A percentile compares a stretch with the other conserved stretches of the same genome.
Evolutionary conservation across 2,113 vertebrate genomes (phyloP).

Genomic region (Gopherus evgoodei): DNA sequence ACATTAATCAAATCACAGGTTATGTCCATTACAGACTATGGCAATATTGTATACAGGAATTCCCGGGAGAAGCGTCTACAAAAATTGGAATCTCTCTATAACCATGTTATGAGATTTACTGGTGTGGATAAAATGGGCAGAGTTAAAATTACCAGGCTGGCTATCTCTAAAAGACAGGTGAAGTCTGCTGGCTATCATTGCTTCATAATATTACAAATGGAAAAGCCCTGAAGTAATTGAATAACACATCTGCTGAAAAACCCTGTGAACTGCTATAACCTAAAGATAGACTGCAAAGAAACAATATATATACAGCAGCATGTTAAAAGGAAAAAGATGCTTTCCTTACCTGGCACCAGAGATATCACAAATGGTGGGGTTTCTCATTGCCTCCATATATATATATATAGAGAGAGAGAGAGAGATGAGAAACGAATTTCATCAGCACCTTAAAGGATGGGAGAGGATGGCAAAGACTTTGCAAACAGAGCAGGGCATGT

Average conservation of each 20-base stretch:
- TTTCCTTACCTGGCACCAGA: conserved; percentile 47
- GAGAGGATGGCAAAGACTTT: not conserved
- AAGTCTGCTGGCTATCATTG: conserved; percentile 76
- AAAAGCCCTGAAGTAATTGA: conserved; percentile 78
- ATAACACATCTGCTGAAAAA: conserved; percentile 74
- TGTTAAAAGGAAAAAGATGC: conserved; percentile 26
- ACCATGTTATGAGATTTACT: conserved; percentile 78
- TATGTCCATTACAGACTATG: conserved; percentile 76
- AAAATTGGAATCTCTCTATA: conserved; percentile 76
- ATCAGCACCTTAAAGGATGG: not conserved
- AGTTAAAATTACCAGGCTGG: conserved; percentile 76
- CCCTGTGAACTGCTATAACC: conserved; percentile 66
- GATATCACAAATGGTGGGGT: conserved; percentile 23
- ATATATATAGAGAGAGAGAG: not conserved
- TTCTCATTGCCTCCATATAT: conserved; percentile 21
- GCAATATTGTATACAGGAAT: conserved; percentile 76
- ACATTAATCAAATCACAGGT: conserved; percentile 77
- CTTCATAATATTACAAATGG: conserved; percentile 74
- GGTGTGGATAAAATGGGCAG: conserved; percentile 76
- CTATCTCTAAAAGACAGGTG: conserved; percentile 78
- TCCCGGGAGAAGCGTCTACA: conserved; percentile 72
- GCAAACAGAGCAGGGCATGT: not conserved
- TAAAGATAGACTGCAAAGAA: conserved; percentile 64
- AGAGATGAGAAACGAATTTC: not conserved
- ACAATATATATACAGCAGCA: conserved; percentile 58